Percentiles rank a stretch among this genome's conserved stretches.
Conservation (phyloP, 2,888 invertebrate genomes). For the Hirtodrosophila trivittata region DNA sequence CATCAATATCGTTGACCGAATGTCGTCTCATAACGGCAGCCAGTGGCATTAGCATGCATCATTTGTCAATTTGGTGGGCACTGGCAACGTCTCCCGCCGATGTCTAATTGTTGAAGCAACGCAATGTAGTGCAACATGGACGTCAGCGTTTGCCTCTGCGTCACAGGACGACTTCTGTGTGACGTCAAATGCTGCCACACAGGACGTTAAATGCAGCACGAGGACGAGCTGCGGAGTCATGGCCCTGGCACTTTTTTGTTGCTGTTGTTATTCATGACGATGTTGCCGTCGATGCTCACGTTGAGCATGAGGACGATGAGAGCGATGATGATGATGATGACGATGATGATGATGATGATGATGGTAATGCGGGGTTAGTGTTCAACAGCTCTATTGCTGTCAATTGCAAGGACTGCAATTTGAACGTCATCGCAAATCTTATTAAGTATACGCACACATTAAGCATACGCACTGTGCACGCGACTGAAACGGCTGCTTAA, state of each 20-base stretch:
- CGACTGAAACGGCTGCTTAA: background rate
- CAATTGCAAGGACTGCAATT: conserved; percentile 9
- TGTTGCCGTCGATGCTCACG: too few relatives aligned
- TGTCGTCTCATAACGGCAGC: conserved; percentile 25
- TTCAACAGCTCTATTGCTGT: background rate
- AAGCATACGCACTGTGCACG: conserved; percentile 10
- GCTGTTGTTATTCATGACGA: background rate
- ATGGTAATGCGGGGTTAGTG: background rate
- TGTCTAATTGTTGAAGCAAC: conserved; percentile 42
- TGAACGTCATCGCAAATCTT: conserved; percentile 6
- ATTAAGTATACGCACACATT: conserved; percentile 42
- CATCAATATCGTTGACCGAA: conserved; percentile 52
- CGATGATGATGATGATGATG: background rate
- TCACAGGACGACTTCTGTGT: conserved; percentile 1
- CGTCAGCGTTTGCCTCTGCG: conserved; percentile 1
- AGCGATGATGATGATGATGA: background rate
- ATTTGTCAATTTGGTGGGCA: conserved; percentile 59
- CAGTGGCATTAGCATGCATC: conserved; percentile 65
- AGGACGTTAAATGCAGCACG: background rate
- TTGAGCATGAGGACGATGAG: background rate
- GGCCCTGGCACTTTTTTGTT: conserved; percentile 7
- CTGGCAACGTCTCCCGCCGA: conserved; percentile 1
- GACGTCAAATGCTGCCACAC: conserved; percentile 19
- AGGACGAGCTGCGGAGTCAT: conserved; percentile 5
- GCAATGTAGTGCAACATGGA: conserved; percentile 3